phyloP scores from a whole-genome alignment of 1,140 invertebrate species.

The Hetaerina americana region DNA sequence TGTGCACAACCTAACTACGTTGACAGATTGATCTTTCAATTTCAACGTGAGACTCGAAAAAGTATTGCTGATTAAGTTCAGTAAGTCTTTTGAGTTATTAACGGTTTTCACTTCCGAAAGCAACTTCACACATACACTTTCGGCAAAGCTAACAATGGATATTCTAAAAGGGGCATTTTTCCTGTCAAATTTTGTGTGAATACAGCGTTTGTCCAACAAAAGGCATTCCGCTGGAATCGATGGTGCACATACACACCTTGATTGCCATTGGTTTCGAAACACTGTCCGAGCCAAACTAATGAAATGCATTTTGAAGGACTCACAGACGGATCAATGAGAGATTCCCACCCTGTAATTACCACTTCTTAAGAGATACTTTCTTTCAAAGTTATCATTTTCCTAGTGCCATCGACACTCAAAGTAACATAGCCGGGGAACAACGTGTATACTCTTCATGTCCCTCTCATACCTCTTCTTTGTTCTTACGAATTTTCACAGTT shows the following conservation, averaged over 20 bases:
- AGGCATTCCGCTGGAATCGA: not conserved
- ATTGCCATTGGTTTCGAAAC: not conserved
- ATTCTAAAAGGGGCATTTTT: not conserved
- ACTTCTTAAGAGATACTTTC: no score
- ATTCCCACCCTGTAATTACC: no score
- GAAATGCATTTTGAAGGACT: not conserved
- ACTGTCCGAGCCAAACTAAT: not conserved
- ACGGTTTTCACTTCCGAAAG: not conserved
- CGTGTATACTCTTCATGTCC: no score
- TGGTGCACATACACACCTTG: not conserved
- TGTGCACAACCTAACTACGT: slow-evolving; percentile 35
- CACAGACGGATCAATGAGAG: no score
- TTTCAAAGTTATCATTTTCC: no score
- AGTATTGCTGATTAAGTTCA: not conserved
- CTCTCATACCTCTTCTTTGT: no score
- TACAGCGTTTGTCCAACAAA: not conserved
- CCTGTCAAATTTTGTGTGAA: not conserved
- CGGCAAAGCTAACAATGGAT: not conserved
- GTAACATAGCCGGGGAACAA: no score
- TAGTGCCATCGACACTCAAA: no score
- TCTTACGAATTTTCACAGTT: no score
- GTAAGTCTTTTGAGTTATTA: not conserved
- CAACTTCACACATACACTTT: not conserved
- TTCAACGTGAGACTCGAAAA: not conserved
- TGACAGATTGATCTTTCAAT: slow-evolving; percentile 29